Conservation (phyloP, 2,797 vertebrate genomes). For the Tachyglossus aculeatus region DNA sequence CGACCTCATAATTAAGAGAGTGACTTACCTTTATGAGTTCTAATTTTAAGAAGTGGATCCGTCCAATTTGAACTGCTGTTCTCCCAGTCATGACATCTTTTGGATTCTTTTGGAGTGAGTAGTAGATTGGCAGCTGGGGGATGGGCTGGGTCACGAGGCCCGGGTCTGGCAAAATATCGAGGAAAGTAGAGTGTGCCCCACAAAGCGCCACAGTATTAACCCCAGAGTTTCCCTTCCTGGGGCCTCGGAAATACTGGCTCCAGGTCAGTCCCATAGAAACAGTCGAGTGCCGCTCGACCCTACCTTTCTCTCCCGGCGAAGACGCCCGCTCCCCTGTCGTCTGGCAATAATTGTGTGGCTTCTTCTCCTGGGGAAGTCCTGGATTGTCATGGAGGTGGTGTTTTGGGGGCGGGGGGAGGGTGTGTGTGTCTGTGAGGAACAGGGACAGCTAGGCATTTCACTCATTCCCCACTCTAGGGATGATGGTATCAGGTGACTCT, state of each 20-base stretch:
- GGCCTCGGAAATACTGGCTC: no score
- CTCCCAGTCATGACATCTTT: slow-evolving; percentile 71
- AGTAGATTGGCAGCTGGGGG: background rate
- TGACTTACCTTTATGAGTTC: slow-evolving; percentile 69
- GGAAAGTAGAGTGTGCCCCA: no score
- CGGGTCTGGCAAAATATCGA: no score
- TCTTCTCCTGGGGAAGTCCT: background rate
- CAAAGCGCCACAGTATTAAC: slow-evolving; percentile 44
- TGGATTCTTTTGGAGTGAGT: slow-evolving; percentile 61
- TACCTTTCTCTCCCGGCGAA: no score
- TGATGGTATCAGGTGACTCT: no score
- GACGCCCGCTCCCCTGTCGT: no score
- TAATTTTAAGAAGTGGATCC: slow-evolving; percentile 75
- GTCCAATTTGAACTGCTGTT: slow-evolving; percentile 72
- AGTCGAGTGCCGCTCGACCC: no score
- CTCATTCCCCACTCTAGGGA: background rate
- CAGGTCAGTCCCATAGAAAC: no score
- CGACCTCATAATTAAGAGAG: slow-evolving; percentile 74
- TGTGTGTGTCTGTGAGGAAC: background rate
- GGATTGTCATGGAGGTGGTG: background rate
- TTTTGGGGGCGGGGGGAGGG: no score
- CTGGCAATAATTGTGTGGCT: background rate
- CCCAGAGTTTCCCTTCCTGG: slow-evolving; percentile 41
- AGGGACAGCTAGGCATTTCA: background rate
- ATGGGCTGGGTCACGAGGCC: no score